phyloP scores from a whole-genome alignment of 92 coral and sea anemone genomes.

The Desmophyllum pertusum region DNA sequence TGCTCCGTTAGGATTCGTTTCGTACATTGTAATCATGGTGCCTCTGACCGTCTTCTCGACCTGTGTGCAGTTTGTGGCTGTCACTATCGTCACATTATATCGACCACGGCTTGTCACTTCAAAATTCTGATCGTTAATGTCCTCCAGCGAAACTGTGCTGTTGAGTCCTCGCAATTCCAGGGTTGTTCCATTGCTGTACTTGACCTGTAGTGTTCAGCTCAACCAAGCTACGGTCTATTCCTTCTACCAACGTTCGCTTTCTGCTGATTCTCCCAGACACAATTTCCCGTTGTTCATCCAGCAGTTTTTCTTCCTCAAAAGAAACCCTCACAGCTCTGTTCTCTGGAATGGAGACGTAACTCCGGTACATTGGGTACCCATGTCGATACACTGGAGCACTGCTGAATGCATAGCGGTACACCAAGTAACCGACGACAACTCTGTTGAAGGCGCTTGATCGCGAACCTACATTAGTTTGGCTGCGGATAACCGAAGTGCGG shows the following conservation, averaged over 20 bases:
- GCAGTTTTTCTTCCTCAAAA: slow-evolving; percentile 13
- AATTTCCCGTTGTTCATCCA: not conserved
- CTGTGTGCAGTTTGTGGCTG: slow-evolving; percentile 10
- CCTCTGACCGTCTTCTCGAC: slow-evolving; percentile 32
- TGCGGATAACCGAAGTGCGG: slow-evolving; percentile 34
- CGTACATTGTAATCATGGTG: slow-evolving; percentile 39
- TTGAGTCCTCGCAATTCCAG: not conserved
- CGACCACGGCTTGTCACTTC: slow-evolving; percentile 23
- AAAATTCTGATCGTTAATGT: slow-evolving; percentile 25
- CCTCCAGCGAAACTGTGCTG: slow-evolving; percentile 18
- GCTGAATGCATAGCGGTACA: slow-evolving; percentile 1
- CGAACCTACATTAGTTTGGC: slow-evolving; percentile 33
- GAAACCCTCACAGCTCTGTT: slow-evolving; percentile 35
- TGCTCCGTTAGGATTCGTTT: slow-evolving; percentile 38
- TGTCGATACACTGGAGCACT: slow-evolving; percentile 37
- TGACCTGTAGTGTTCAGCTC: slow-evolving; percentile 31
- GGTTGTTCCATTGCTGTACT: slow-evolving; percentile 15
- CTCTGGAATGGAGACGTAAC: slow-evolving; percentile 21
- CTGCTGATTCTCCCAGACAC: not conserved
- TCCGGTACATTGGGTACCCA: slow-evolving; percentile 43
- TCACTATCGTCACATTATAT: slow-evolving; percentile 32
- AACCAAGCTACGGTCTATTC: slow-evolving; percentile 11
- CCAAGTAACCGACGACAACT: slow-evolving; percentile 13
- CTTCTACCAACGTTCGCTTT: slow-evolving; percentile 1
- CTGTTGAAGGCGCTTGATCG: slow-evolving; percentile 23